Conservation (phyloP, 2,113 vertebrate species). For the Urocitellus parryii region DNA sequence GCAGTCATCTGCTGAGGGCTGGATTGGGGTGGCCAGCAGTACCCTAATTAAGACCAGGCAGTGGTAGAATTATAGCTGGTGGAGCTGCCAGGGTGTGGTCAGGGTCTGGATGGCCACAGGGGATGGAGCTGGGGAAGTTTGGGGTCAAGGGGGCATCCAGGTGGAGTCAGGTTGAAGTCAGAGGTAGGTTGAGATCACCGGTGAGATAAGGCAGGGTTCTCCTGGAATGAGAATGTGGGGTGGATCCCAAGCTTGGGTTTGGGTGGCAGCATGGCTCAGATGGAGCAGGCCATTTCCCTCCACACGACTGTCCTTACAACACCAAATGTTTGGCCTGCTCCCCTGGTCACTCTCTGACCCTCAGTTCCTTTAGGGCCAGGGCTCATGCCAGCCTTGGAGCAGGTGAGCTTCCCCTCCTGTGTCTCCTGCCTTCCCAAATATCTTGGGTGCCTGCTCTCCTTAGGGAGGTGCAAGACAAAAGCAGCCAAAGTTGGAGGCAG, state of each 20-base stretch:
- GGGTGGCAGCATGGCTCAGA: neutral
- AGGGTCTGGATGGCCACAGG: neutral
- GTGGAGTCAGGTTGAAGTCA: neutral
- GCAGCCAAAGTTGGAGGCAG: neutral
- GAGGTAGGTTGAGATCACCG: neutral
- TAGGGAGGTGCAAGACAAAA: neutral
- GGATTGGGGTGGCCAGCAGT: neutral
- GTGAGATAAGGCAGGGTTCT: neutral
- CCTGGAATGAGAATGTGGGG: neutral
- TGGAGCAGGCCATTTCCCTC: neutral
- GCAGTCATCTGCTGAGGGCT: neutral
- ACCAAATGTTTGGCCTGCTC: neutral
- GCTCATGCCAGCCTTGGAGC: neutral
- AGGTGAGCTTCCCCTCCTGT: neutral
- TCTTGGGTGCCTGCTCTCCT: neutral
- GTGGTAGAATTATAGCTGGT: neutral
- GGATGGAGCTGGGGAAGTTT: neutral
- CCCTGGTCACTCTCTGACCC: neutral
- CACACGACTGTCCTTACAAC: neutral
- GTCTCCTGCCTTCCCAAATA: neutral
- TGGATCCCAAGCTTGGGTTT: neutral
- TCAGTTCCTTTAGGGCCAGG: neutral
- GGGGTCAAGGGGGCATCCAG: neutral
- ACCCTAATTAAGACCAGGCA: neutral
- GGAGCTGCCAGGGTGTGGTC: neutral